These are phyloP conservation scores for Uropsilus gracilis DNA, from an alignment of 2,113 vertebrate genomes.

Conservation along the genomic window DNA sequence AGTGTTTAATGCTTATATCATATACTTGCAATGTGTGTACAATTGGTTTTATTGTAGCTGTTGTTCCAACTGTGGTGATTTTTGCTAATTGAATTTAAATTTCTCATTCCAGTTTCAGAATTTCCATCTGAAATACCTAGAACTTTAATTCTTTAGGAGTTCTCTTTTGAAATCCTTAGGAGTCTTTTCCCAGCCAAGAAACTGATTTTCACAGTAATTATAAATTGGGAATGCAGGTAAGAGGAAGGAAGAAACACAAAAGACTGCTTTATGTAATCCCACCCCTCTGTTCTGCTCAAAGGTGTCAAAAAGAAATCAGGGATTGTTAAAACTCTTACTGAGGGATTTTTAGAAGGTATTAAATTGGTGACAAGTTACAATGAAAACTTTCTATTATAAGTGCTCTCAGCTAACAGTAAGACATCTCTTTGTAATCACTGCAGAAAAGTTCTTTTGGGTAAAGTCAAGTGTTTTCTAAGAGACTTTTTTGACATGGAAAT, in stretches of 20 bases:
- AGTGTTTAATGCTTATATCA: slow-evolving; percentile 56
- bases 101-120: slow-evolving; percentile 55
- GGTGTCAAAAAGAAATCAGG: slow-evolving; percentile 68
- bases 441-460: slow-evolving; percentile 63
- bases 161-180: slow-evolving; percentile 71
- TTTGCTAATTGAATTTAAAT: slow-evolving; percentile 68
- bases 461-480: slow-evolving; percentile 57
- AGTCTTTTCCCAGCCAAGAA: slow-evolving; percentile 64
- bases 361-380: slow-evolving; percentile 62
- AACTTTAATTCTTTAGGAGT: slow-evolving; percentile 65
- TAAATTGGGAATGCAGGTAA: slow-evolving; percentile 72
- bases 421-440: slow-evolving; percentile 46
- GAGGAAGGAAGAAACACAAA: slow-evolving; percentile 63
- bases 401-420: slow-evolving; percentile 64
- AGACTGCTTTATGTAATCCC: slow-evolving; percentile 70
- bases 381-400: slow-evolving; percentile 69
- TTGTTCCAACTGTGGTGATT: slow-evolving; percentile 49
- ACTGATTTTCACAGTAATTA: slow-evolving; percentile 80
- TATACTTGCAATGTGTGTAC: background rate
- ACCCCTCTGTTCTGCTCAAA: slow-evolving; percentile 62
- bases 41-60: slow-evolving; percentile 35
- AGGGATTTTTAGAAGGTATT: slow-evolving; percentile 59
- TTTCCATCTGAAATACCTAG: slow-evolving; percentile 59
- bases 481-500: slow-evolving; percentile 30
- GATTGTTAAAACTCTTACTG: slow-evolving; percentile 54